Percentiles rank a stretch among this genome's conserved stretches.
phyloP scores from a whole-genome alignment of 2,113 vertebrate species.

The Oryzias woworae region DNA sequence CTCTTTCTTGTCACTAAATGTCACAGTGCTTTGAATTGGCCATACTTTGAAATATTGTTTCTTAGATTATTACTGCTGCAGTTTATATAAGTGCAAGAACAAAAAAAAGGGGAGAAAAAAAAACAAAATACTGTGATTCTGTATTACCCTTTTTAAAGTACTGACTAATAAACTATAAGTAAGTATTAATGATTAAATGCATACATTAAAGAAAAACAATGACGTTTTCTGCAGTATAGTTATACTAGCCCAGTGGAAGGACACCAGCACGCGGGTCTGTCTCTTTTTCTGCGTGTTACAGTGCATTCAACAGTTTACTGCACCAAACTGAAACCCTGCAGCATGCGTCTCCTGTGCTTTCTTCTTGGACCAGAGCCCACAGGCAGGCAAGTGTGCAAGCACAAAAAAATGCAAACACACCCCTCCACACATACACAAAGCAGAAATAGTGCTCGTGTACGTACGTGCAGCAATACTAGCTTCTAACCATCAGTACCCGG shows the following conservation, averaged over 20 bases:
- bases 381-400: slow-evolving; percentile 26
- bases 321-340: slow-evolving; percentile 79
- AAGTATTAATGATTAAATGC: slow-evolving; percentile 18
- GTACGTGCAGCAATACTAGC: slow-evolving; percentile 26
- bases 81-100: not conserved
- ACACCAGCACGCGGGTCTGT: slow-evolving; percentile 38
- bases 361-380: slow-evolving; percentile 71
- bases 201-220: slow-evolving; percentile 28
- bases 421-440: slow-evolving; percentile 7
- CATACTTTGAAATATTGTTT: slow-evolving; percentile 18
- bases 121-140: not conserved
- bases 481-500: slow-evolving; percentile 29
- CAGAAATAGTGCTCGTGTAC: not conserved
- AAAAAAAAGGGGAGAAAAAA: not conserved
- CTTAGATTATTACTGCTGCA: not conserved
- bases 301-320: slow-evolving; percentile 75
- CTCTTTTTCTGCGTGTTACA: slow-evolving; percentile 45
- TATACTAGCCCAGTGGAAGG: slow-evolving; percentile 31
- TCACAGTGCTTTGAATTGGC: slow-evolving; percentile 9
- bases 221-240: slow-evolving; percentile 26
- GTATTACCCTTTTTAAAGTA: not conserved
- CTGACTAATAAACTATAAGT: no score
- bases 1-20: slow-evolving; percentile 5
- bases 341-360: slow-evolving; percentile 60
- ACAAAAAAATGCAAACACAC: slow-evolving; percentile 5